Percentiles rank a stretch among this genome's conserved stretches.
Conservation (phyloP, 2,888 invertebrate genomes). For the Drosophila affinis region DNA sequence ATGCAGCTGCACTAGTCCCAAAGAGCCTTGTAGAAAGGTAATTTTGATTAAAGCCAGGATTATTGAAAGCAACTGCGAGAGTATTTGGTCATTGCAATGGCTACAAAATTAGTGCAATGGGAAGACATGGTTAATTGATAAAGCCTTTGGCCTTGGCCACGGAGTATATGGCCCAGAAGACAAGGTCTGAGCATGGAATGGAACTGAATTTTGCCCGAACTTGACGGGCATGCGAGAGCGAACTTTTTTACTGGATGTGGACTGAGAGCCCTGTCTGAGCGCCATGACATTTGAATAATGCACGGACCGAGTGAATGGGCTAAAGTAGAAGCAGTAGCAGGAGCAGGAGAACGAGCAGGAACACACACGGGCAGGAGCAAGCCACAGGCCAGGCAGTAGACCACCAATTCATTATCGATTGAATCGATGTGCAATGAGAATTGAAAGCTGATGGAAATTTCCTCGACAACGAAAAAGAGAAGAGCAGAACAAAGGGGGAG, state of each 20-base stretch:
- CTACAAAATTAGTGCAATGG: neutral
- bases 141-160: slow-evolving; percentile 14
- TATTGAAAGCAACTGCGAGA: slow-evolving; percentile 3
- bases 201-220: slow-evolving; percentile 29
- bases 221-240: slow-evolving; percentile 46
- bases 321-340: slow-evolving; percentile 2
- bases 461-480: slow-evolving; percentile 17
- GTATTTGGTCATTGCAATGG: slow-evolving; percentile 15
- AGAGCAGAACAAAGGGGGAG: slow-evolving; percentile 25
- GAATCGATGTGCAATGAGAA: slow-evolving; percentile 42
- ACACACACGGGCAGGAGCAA: neutral
- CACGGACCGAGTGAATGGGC: slow-evolving; percentile 42
- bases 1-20: slow-evolving; percentile 10
- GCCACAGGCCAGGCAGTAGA: slow-evolving; percentile 1
- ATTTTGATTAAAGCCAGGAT: slow-evolving; percentile 14
- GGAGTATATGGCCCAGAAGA: neutral
- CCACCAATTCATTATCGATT: slow-evolving; percentile 68
- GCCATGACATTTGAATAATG: slow-evolving; percentile 57
- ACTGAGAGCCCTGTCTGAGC: slow-evolving; percentile 22
- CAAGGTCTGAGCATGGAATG: slow-evolving; percentile 19
- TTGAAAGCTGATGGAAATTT: slow-evolving; percentile 46
- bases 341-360: neutral
- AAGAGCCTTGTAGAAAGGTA: neutral
- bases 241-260: slow-evolving; percentile 22
- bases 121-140: slow-evolving; percentile 7